Evolutionary conservation across 2,113 vertebrate species (phyloP), one percentile per base, ranked within the genome.

Genomic region (Ceuthmochares aereus): DNA sequence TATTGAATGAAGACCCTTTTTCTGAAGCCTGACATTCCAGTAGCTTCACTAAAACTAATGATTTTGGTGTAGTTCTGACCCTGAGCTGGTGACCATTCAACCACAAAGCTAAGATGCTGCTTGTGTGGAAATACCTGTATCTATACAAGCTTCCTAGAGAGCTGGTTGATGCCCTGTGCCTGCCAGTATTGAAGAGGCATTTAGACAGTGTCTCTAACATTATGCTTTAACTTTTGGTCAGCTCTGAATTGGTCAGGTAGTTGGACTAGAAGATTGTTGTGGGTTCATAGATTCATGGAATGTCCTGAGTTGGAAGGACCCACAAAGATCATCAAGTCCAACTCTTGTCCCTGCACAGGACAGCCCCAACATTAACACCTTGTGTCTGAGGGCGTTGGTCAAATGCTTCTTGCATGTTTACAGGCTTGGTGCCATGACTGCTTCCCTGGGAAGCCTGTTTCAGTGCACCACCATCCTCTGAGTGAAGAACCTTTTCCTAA

Each of bases 241-340:
- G 66, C 45, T 30, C 80, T 64, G 34, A 49, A 42, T 2, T 3
- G 4, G 0, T 51, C 49, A 56, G 30, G 64, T 30, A 43, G 21
- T 36, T 68, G 55, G 47, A 49, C 62, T 55, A n/a, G 40, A 18
- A 0, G 1, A 34, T 60, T 1, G 0, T 14, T 42, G 54, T 25
- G 59, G 34, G 34, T 81, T 54, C 26, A 40, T 81, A 45, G 43
- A 43, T 12, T 43, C 42, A 43, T 10, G 15, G 42, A 45, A 45
- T 45, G 43, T 45, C 17, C 43, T 45, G 43, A 45, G 12, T 45
- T 45, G 43, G 43, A 45, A 18, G 43, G 43, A 45, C 43, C 43
- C 43, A 45, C 43, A 45, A 45, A 13, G 6, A 45, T 45, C 43
- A 45, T 45, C 15, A 16, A 45, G 14, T 45, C 43, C 43, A 45